phyloP scores from a whole-genome alignment of 2,113 vertebrate species.

The Brachirus orientalis region DNA sequence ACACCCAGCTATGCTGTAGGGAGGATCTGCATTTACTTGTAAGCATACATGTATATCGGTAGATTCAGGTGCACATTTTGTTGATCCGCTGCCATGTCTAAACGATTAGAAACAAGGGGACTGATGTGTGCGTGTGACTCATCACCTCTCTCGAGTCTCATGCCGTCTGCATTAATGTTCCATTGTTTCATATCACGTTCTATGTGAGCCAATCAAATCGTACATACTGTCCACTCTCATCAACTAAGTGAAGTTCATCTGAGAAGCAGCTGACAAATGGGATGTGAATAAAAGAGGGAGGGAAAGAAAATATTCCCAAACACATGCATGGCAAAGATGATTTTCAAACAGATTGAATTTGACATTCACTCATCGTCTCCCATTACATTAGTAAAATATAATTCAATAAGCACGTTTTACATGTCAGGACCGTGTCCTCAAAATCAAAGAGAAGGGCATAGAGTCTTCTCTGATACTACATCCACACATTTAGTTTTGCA shows the following conservation, averaged over 20 bases:
- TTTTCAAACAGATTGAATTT: constrained; percentile 37
- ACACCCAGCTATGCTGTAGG: constrained; percentile 9
- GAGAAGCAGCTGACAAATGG: constrained; percentile 51
- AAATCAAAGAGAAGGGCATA: constrained; percentile 21
- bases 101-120: constrained; percentile 58
- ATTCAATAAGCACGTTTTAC: constrained; percentile 38
- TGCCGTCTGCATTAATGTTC: constrained; percentile 65
- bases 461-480: not conserved
- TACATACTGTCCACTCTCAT: constrained; percentile 65
- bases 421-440: constrained; percentile 28
- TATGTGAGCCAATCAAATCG: constrained; percentile 48
- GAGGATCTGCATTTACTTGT: constrained; percentile 51
- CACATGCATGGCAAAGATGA: constrained; percentile 1
- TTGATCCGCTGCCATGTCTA: constrained; percentile 55
- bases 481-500: too few relatives aligned
- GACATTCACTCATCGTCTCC: constrained; percentile 32
- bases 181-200: constrained; percentile 55
- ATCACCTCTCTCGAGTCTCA: constrained; percentile 41
- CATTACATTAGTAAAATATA: constrained; percentile 34
- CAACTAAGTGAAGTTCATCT: constrained; percentile 45
- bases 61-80: constrained; percentile 51
- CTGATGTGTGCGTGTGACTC: constrained; percentile 62
- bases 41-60: constrained; percentile 51
- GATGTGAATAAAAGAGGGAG: constrained; percentile 15
- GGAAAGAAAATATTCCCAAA: constrained; percentile 28